A percentile compares a stretch with the other conserved stretches of the same genome.
Conservation (phyloP, 1,140 invertebrate genomes). For the Proctacanthus coquilletti region DNA sequence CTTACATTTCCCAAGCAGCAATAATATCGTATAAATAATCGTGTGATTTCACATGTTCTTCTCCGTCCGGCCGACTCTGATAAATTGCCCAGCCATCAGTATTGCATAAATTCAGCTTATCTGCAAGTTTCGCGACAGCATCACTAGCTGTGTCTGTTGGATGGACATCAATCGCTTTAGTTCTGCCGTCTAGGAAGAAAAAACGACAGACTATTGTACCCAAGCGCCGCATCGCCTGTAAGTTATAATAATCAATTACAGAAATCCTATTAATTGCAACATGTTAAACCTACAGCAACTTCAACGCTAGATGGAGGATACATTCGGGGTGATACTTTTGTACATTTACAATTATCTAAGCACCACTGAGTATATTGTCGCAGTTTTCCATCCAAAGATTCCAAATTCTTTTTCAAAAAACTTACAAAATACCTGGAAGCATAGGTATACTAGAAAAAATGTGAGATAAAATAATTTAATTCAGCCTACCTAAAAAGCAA, state of each 20-base stretch:
- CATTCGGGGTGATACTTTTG: conserved; percentile 61
- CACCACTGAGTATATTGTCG: conserved; percentile 87
- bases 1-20: conserved; percentile 81
- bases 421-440: conserved; percentile 50
- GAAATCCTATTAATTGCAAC: conserved; percentile 1
- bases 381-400: conserved; percentile 48
- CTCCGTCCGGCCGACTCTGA: conserved; percentile 64
- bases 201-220: conserved; percentile 89
- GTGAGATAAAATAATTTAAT: too few relatives aligned
- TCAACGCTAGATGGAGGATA: conserved; percentile 84
- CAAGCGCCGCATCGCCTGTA: conserved; percentile 70
- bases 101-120: conserved; percentile 66
- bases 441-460: too few relatives aligned
- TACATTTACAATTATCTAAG: conserved; percentile 79
- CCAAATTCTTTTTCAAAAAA: conserved; percentile 57
- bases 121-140: conserved; percentile 73
- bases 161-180: conserved; percentile 89
- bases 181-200: conserved; percentile 88
- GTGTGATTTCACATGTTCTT: conserved; percentile 84
- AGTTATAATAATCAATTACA: conserved; percentile 7
- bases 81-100: conserved; percentile 91
- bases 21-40: conserved; percentile 91
- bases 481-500: conserved; percentile 44
- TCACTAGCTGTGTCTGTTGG: conserved; percentile 86
- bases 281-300: conserved; percentile 55